phyloP scores from a whole-genome alignment of 2,797 vertebrate genomes.

The Crocodylus rhombifer region DNA sequence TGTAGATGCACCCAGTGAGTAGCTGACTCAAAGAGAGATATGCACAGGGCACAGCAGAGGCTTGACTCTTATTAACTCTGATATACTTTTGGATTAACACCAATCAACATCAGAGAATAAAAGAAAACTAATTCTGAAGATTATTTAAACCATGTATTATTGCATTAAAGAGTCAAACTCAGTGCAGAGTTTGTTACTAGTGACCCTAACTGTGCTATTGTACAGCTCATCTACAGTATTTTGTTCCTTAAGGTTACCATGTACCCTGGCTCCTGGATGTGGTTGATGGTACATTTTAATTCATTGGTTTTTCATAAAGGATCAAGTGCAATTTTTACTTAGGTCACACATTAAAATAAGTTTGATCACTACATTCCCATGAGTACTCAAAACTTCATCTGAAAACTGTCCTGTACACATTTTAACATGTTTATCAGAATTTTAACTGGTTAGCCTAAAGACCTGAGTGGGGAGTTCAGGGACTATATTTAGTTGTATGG shows the following conservation, averaged over 20 bases:
- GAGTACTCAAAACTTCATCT: neutral
- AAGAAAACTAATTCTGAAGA: fast-evolving
- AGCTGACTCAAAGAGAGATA: no score
- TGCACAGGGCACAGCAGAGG: no score
- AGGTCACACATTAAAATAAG: neutral
- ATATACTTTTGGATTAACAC: neutral
- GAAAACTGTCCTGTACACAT: neutral
- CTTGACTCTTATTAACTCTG: fast-evolving
- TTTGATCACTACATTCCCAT: neutral
- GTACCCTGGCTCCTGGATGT: neutral
- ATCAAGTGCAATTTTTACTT: neutral
- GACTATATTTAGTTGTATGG: neutral
- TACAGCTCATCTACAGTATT: neutral
- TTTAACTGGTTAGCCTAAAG: conserved; percentile 32
- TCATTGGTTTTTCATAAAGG: neutral
- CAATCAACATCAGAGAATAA: neutral
- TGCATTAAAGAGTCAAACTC: neutral
- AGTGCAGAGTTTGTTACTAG: neutral
- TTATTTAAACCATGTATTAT: neutral
- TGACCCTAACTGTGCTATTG: neutral
- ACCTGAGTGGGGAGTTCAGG: neutral
- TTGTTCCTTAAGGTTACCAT: neutral
- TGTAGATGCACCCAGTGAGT: no score
- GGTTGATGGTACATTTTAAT: neutral
- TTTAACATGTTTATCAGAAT: neutral